These are phyloP conservation scores for Tigriopus californicus DNA, from an alignment of 2,888 invertebrate species.

Conservation along the genomic window DNA sequence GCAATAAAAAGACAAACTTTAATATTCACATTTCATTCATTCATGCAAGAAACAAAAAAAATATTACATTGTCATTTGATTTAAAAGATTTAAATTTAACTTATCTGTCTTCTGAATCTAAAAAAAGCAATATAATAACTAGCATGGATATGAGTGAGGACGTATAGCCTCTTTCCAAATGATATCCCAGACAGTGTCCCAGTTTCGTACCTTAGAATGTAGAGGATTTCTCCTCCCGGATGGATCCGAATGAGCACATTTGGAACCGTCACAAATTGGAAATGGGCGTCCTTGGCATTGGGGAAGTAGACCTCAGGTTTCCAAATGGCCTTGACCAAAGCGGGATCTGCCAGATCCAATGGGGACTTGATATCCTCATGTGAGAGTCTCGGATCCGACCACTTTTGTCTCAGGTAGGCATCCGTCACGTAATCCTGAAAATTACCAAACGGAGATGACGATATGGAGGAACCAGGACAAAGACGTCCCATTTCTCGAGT, in stretches of 20 bases:
- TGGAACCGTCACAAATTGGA: conserved; percentile 23
- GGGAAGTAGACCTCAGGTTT: conserved; percentile 24
- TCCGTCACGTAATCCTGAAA: conserved; percentile 13
- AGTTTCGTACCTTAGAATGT: conserved; percentile 21
- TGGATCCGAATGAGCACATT: conserved; percentile 22
- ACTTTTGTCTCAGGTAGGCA: conserved; percentile 10
- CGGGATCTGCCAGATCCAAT: conserved; percentile 23
- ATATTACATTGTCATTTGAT: too few species aligned
- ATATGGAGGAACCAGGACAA: neutral
- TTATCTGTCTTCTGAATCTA: too few species aligned
- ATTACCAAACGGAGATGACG: neutral
- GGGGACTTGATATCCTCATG: conserved; percentile 17
- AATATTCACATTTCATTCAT: too few species aligned
- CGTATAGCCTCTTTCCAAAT: too few species aligned
- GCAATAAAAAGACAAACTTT: too few species aligned
- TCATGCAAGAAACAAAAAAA: too few species aligned
- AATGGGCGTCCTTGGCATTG: conserved; percentile 23
- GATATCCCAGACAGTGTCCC: too few species aligned
- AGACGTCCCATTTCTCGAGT: neutral
- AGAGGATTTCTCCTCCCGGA: conserved; percentile 22
- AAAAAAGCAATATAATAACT: too few species aligned
- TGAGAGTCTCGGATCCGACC: conserved; percentile 11
- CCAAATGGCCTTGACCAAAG: conserved; percentile 23
- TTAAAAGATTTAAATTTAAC: too few species aligned
- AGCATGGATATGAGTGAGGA: too few species aligned